Percentiles rank a stretch among this genome's conserved stretches.
Conservation (phyloP, 2,113 vertebrate genomes). For the Thomomys bottae region DNA sequence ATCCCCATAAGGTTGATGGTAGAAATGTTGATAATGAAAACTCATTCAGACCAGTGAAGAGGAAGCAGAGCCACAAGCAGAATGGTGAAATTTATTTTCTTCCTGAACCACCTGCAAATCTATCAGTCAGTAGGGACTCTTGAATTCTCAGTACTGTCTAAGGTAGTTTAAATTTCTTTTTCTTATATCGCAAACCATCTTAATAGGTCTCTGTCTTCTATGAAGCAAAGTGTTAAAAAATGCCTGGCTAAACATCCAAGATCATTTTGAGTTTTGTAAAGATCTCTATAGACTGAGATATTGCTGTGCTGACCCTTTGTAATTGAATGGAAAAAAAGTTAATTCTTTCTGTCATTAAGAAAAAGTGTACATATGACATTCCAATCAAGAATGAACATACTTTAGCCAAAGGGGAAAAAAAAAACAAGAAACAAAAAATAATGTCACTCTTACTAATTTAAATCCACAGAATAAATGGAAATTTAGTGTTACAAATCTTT, state of each 20-base stretch:
- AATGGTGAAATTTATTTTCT: background rate
- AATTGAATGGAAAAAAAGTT: background rate
- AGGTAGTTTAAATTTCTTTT: background rate
- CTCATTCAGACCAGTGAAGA: background rate
- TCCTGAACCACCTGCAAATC: background rate
- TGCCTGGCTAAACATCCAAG: background rate
- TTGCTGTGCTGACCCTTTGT: background rate
- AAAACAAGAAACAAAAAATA: background rate
- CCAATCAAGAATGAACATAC: background rate
- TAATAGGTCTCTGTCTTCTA: background rate
- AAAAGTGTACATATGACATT: background rate
- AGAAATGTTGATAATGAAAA: background rate
- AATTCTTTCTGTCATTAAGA: background rate
- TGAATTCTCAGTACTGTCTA: background rate
- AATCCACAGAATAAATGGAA: background rate
- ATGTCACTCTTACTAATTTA: background rate
- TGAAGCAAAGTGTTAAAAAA: slow-evolving; percentile 13
- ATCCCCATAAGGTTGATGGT: background rate
- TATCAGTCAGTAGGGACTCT: background rate
- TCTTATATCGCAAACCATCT: background rate
- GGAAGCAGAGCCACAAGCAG: background rate
- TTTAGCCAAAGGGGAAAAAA: background rate
- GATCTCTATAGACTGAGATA: background rate
- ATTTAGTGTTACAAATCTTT: background rate
- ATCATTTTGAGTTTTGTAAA: background rate